Base-by-base conservation (phyloP, 2,797 vertebrate species). In the Lagodon rhomboides region DNA sequence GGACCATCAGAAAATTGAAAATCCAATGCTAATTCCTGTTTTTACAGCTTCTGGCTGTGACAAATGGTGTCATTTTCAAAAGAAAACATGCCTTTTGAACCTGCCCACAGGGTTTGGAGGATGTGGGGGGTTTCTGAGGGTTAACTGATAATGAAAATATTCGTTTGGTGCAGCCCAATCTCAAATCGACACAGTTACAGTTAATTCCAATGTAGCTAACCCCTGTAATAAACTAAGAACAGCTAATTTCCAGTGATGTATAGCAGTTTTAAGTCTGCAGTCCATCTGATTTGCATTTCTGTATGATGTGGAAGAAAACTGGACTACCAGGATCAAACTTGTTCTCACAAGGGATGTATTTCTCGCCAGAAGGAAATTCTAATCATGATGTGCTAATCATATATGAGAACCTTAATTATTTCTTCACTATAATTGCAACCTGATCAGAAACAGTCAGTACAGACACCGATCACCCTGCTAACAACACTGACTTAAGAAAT, bases 281-380 rank as follows among this genome's bases (percentile, higher is more conserved):
- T 41, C 22, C 38, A 43, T 41, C 56, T 62, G 46, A 64, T 34
- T 12, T 62, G 25, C 27, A 62, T 67, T 23, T 72, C 15, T 49
- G 17, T 60, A 5, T 20, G 22, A 67, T 51, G n/a, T 64, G 34
- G 22, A 34, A 58, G 22, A 64, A 59, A 68, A n/a, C 25, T 74
- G 11, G 50, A 58, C 30, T 17, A 38, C 15, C 3, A 46, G 22
- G 63, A 43, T 43, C 18, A 72, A 47, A 51, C 15, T 25, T 6
- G 30, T 9, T 22, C 38, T 23, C 56, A 53, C 27, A 59, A 15
- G 20, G 49, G 59, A 68, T 58, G 23, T 17, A n/a, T 54, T 72
- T 46, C 22, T 68, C 56, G 56, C 54, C 63, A 50, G 65, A 16
- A 68, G 63, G 51, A 70, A 80, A 68, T 44, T 67, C 34, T 38